Evolutionary conservation across 2,797 vertebrate genomes (phyloP), one percentile per base, ranked within the genome.

Genomic region (Myotis daubentonii): DNA sequence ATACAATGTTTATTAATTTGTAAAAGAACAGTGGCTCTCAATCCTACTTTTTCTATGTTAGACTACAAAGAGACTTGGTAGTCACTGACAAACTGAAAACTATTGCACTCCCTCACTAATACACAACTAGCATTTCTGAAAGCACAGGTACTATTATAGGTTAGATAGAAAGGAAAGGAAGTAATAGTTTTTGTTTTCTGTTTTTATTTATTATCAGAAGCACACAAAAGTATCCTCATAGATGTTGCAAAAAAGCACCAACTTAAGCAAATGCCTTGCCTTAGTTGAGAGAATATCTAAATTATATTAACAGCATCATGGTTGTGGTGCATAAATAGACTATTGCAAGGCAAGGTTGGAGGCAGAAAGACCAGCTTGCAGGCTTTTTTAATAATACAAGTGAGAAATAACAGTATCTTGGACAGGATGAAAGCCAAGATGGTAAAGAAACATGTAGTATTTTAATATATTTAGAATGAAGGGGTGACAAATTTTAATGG

Each of bases 281-380:
- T 38, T 79, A 60, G 19, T 10, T 92, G 16, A 82, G 15, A 86
- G 53, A 83, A 62, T 60, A 60, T 36, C 19, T n/a, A 76, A 80
- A 62, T 23, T 62, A 44, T 9, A 80, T 79, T 76, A 41, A 25
- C 10, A 75, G 16, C 7, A 36, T 19, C 8, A 33, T 17, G 5
- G 5, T 4, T 74, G 28, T 13, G 16, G 0, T 33, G n/a, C 16
- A 0, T 6, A 70, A 68, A 53, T 0, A 62, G 10, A 75, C 12
- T 7, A 19, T 1, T 49, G 4, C 5, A 41, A 68, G 36, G 3
- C 4, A 71, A 62, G 5, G 10, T 0, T 23, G 82, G 36, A 80
- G 33, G 25, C 23, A 17, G 8, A 30, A 57, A 66, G 20, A 33
- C 1, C 30, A 44, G 6, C 71, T 33, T 53, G 19, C 38, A 84